A percentile compares a stretch with the other conserved stretches of the same genome.
These are phyloP conservation scores for Arenaria interpres DNA, from an alignment of 2,113 vertebrate genomes.

Conservation along the genomic window DNA sequence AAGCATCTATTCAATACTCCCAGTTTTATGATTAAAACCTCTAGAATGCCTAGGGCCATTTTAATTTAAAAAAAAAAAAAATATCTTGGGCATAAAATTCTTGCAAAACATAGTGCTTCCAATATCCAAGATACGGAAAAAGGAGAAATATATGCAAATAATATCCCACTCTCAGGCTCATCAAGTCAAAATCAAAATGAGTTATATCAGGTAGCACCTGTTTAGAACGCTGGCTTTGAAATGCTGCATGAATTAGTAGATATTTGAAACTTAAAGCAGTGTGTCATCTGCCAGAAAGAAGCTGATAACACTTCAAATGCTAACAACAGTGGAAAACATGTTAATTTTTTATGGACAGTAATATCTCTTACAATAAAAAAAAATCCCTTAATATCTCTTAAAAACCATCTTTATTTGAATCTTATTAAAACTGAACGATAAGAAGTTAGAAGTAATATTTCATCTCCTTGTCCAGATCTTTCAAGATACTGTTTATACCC, in stretches of 20 bases:
- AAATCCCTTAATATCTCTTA: neutral
- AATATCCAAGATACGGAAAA: neutral
- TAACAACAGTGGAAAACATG: constrained; percentile 5
- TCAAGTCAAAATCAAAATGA: neutral
- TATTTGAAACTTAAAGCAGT: constrained; percentile 16
- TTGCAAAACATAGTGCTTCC: neutral
- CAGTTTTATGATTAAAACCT: neutral
- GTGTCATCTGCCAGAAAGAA: constrained; percentile 3
- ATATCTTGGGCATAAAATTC: neutral
- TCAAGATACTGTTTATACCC: neutral
- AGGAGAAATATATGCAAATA: neutral
- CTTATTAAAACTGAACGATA: neutral
- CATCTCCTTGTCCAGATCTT: neutral
- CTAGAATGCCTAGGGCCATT: neutral
- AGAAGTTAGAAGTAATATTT: neutral
- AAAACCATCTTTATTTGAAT: neutral
- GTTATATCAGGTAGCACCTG: neutral
- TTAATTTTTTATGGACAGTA: neutral
- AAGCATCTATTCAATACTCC: neutral
- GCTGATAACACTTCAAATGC: constrained; percentile 11
- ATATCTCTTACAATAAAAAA: neutral
- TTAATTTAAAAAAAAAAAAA: neutral
- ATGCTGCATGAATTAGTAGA: neutral
- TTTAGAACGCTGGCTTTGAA: neutral
- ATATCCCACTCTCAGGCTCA: neutral